These are phyloP conservation scores for Halictus ligatus DNA, from an alignment of 2,888 invertebrate genomes.

Conservation along the genomic window DNA sequence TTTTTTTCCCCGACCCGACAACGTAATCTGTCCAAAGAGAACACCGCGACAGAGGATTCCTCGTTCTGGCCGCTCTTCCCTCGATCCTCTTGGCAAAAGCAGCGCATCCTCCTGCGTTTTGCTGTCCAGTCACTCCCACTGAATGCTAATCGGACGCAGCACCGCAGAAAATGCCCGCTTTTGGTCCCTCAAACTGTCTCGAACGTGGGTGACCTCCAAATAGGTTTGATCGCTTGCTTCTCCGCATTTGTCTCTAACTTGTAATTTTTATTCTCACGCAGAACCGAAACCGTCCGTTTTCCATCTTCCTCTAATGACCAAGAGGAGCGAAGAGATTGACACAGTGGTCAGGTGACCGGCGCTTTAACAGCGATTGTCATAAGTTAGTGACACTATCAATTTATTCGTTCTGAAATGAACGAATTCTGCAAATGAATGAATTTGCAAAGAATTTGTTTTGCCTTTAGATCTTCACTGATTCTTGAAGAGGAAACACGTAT, in stretches of 20 bases:
- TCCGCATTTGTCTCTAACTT: background rate
- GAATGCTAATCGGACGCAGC: background rate
- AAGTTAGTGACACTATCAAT: no score
- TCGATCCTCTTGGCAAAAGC: slow-evolving; percentile 4
- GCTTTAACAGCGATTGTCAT: no score
- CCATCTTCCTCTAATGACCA: no score
- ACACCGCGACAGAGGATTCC: no score
- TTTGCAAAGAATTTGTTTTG: no score
- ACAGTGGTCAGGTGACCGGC: no score
- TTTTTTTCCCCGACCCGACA: background rate
- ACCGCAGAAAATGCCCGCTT: background rate
- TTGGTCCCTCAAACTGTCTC: background rate
- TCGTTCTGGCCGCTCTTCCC: background rate
- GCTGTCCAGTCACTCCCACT: background rate
- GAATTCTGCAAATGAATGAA: no score
- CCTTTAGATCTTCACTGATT: no score
- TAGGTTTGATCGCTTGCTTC: background rate
- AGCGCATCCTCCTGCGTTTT: background rate
- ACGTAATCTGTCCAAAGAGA: background rate
- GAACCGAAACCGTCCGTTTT: no score
- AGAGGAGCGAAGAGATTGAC: no score
- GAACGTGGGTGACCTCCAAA: background rate
- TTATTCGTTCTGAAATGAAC: no score
- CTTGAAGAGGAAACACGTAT: no score
- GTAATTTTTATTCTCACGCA: background rate